Evolutionary conservation across 2,797 vertebrate species (phyloP), one percentile per base, ranked within the genome.

Genomic region (Leptatherina wallacei): DNA sequence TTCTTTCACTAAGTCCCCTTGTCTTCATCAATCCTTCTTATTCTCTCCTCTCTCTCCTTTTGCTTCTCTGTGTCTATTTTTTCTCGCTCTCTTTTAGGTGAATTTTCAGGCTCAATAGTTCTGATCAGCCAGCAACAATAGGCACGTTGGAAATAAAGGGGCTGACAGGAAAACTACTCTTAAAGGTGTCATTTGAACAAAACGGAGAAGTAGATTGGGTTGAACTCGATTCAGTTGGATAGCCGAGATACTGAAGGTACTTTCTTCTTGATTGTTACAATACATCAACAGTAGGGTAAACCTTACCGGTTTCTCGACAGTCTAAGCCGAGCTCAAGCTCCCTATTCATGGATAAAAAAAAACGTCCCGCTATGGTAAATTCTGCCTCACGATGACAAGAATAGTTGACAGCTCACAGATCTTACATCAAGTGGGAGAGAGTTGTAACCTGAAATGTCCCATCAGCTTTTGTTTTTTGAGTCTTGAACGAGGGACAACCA

Each of bases 1-100:
- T 81, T 78, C 73, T 75, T 83, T 86, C 74, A 65, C 74, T 72
- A 61, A 70, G 60, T 72, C 70, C 65, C 65, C n/a, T 32, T 49
- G 40, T 78, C 68, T 71, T 80, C 86, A 85, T 76, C 73, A 82
- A 51, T 73, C 79, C 65, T 69, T 57, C 65, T 62, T 61, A 59
- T 35, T 9, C 14, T 54, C 22, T 54, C 27, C 29, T 18, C 69
- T 49, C 65, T 40, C 62, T 68, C 22, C 30, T 22, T 64, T 52
- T n/a, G 55, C 65, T 70, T 57, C n/a, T 59, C 12, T 2, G n/a
- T 1, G 18, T 40, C 27, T 47, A 22, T 66, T 73, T 74, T 71
- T 40, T 63, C 10, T 24, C 10, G 35, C 30, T 7, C 7, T 32
- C 51, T 65, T 52, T 72, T 22, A 58, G 49, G 69, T 73, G 60